Percentiles rank a stretch among this genome's conserved stretches.
Conservation (phyloP, 2,888 invertebrate genomes). For the Nesidiocoris tenuis region DNA sequence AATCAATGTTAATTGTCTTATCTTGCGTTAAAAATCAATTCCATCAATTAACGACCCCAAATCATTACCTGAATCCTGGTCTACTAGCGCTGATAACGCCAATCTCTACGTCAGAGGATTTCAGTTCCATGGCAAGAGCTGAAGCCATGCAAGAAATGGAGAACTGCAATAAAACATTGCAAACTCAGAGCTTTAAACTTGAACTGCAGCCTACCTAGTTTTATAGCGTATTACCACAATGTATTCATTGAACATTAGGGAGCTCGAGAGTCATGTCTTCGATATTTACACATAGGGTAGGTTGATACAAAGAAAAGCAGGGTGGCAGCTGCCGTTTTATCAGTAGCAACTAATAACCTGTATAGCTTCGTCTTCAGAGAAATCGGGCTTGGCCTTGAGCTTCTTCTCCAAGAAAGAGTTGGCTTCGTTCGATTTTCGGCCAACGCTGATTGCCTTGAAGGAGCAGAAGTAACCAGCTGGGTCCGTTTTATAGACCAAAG, state of each 20-base stretch:
- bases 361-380: constrained; percentile 80
- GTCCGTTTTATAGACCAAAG: constrained; percentile 94
- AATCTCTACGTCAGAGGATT: constrained; percentile 94
- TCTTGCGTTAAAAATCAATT: too few species aligned
- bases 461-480: constrained; percentile 99
- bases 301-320: neutral
- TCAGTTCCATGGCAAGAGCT: constrained; percentile 94
- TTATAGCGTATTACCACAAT: too few species aligned
- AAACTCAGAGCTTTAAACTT: too few species aligned
- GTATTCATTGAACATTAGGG: too few species aligned
- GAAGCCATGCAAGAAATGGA: constrained; percentile 91
- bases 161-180: constrained; percentile 62
- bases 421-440: constrained; percentile 94
- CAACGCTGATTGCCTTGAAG: constrained; percentile 89
- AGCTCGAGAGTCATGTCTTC: too few species aligned
- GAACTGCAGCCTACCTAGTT: too few species aligned
- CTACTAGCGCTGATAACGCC: constrained; percentile 82
- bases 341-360: constrained; percentile 57
- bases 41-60: neutral
- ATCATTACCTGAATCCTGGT: constrained; percentile 66
- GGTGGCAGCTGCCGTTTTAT: neutral
- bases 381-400: constrained; percentile 83
- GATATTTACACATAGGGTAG: neutral
- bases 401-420: constrained; percentile 97
- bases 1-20: neutral